A percentile compares a stretch with the other conserved stretches of the same genome.
Conservation (phyloP, 2,888 invertebrate genomes). For the Horisme vitalbata region DNA sequence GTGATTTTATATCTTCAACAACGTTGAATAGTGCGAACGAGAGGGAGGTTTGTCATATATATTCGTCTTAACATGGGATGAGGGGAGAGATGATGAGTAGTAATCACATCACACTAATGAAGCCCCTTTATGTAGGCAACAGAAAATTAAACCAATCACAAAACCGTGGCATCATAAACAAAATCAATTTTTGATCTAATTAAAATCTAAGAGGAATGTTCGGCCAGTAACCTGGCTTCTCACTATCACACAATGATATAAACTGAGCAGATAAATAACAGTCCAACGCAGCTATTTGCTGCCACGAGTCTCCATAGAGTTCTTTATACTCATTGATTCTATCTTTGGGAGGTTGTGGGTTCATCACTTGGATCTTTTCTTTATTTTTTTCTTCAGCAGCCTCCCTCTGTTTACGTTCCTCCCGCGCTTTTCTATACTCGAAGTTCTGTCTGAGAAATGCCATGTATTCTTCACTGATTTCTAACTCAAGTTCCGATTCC, state of each 20-base stretch:
- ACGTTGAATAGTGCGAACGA: no score
- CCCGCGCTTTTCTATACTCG: slow-evolving; percentile 73
- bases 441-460: slow-evolving; percentile 84
- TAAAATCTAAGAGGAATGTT: slow-evolving; percentile 85
- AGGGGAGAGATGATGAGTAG: no score
- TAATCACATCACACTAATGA: no score
- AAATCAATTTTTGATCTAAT: no score
- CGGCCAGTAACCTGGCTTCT: slow-evolving; percentile 88
- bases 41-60: no score
- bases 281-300: slow-evolving; percentile 88
- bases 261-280: slow-evolving; percentile 86
- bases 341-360: slow-evolving; percentile 42
- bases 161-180: no score
- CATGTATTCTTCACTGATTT: slow-evolving; percentile 85
- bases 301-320: slow-evolving; percentile 86
- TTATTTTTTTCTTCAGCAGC: slow-evolving; percentile 39
- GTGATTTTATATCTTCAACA: no score
- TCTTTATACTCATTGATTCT: slow-evolving; percentile 66
- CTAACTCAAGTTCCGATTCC: slow-evolving; percentile 52
- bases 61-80: no score
- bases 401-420: slow-evolving; percentile 49
- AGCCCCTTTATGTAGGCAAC: no score
- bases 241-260: slow-evolving; percentile 83
- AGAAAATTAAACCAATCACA: no score
- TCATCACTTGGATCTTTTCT: slow-evolving; percentile 35